phyloP scores from a whole-genome alignment of 2,113 vertebrate genomes.

The Okapia johnstoni region DNA sequence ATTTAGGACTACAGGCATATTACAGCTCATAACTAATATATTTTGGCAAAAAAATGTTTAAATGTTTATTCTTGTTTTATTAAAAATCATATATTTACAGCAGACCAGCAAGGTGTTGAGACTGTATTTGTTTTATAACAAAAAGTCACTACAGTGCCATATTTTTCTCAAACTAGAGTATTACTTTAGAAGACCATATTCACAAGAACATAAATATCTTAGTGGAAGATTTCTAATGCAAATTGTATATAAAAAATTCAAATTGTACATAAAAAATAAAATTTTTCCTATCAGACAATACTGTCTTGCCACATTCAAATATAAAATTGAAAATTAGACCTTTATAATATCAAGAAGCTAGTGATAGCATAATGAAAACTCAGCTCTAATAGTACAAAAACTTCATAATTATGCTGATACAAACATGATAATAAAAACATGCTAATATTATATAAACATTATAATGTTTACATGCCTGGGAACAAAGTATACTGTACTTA shows the following conservation, averaged over 20 bases:
- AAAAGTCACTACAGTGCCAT: not conserved
- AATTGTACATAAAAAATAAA: not conserved
- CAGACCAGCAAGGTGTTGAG: constrained; percentile 12
- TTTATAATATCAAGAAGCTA: constrained; percentile 74
- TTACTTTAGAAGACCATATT: not conserved
- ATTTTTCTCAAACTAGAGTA: not conserved
- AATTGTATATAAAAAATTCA: not conserved
- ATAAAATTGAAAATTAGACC: constrained; percentile 56
- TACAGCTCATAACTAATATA: constrained; percentile 56
- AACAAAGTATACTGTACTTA: constrained; percentile 73
- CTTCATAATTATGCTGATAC: constrained; percentile 73
- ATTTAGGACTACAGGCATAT: constrained; percentile 8
- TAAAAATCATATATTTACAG: constrained; percentile 50
- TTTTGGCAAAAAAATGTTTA: constrained; percentile 41
- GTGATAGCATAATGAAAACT: constrained; percentile 72
- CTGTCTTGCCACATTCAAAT: constrained; percentile 11
- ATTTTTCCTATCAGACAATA: not conserved
- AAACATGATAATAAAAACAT: constrained; percentile 63
- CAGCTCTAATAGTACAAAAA: constrained; percentile 68
- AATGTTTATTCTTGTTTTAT: constrained; percentile 67
- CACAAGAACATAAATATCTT: not conserved
- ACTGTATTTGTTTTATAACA: constrained; percentile 12
- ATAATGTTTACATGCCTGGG: constrained; percentile 74
- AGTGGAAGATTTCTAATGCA: not conserved
- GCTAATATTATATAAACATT: constrained; percentile 61